Conservation (phyloP, 1,140 invertebrate genomes). For the Rhopalosiphum maidis region DNA sequence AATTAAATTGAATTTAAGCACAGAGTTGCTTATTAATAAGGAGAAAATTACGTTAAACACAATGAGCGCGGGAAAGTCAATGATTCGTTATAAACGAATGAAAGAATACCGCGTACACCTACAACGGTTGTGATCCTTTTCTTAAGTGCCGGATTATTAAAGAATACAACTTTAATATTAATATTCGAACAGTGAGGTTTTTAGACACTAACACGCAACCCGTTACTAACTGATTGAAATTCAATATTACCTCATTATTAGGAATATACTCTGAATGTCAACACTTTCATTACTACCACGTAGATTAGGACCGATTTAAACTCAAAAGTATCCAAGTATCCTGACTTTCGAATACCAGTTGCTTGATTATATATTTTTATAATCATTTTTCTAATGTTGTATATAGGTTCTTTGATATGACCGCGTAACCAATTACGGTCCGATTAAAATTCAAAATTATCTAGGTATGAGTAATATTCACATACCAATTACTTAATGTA, state of each 20-base stretch:
- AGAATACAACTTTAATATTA: neutral
- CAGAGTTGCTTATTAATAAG: too few species aligned
- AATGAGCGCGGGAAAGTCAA: neutral
- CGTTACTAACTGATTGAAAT: too few species aligned
- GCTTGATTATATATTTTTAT: too few species aligned
- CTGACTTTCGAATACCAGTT: too few species aligned
- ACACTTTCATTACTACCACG: too few species aligned
- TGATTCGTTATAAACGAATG: neutral
- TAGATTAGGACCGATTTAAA: too few species aligned
- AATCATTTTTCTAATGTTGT: too few species aligned
- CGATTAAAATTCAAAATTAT: neutral
- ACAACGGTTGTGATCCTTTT: neutral
- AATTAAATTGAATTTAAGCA: neutral
- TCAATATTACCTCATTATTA: too few species aligned
- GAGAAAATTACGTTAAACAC: too few species aligned
- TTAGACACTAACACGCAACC: too few species aligned
- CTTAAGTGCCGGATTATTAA: neutral
- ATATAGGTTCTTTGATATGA: neutral
- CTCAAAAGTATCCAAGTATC: too few species aligned
- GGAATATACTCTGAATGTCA: too few species aligned
- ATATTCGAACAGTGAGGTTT: neutral
- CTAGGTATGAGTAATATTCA: neutral
- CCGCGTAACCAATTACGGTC: neutral
- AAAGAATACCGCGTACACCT: neutral
- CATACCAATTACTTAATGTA: neutral